Percentiles rank a stretch among this genome's conserved stretches.
Evolutionary conservation across 2,888 invertebrate genomes (phyloP).

Genomic region (Thera britannica): DNA sequence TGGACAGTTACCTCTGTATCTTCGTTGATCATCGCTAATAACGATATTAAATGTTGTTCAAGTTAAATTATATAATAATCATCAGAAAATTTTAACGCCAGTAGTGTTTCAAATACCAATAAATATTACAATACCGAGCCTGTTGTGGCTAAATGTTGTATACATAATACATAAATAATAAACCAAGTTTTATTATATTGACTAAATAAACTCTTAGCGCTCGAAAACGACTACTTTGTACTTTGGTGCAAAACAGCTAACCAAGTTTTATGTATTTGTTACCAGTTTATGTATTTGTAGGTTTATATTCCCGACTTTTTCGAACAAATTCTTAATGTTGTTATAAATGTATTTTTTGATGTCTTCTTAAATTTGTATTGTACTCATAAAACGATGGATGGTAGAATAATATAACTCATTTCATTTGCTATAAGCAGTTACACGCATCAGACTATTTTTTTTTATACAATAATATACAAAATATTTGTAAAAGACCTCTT

Average conservation of each 20-base stretch:
- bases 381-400: too few species aligned
- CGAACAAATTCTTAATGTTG: slow-evolving; percentile 7
- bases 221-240: background rate
- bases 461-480: background rate
- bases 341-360: slow-evolving; percentile 24
- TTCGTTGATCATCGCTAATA: slow-evolving; percentile 6
- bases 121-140: too few species aligned
- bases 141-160: too few species aligned
- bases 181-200: too few species aligned
- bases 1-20: slow-evolving; percentile 19
- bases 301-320: slow-evolving; percentile 21
- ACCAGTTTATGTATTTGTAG: slow-evolving; percentile 5
- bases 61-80: too few species aligned
- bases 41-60: background rate
- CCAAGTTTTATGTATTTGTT: background rate
- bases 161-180: too few species aligned
- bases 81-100: too few species aligned
- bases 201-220: background rate
- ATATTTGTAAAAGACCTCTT: too few species aligned
- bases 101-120: too few species aligned
- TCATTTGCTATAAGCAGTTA: slow-evolving; percentile 6
- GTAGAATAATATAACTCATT: background rate
- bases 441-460: background rate
- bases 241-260: background rate
- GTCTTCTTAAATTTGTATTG: slow-evolving; percentile 1